phyloP scores from a whole-genome alignment of 1,140 invertebrate genomes.

The Plectrocnemia conspersa region DNA sequence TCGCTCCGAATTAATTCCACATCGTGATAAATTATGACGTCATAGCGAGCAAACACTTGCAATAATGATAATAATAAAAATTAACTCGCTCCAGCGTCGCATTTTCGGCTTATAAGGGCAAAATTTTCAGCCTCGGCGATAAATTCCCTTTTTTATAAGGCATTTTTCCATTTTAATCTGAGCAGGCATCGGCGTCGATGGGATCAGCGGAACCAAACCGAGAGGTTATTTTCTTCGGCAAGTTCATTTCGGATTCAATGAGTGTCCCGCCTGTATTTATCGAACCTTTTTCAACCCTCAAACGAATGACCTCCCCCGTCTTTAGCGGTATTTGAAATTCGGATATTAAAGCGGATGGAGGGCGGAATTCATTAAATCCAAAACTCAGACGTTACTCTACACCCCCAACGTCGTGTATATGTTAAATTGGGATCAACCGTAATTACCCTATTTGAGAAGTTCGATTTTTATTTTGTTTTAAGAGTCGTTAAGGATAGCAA shows the following conservation, averaged over 20 bases:
- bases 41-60: no score
- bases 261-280: constrained; percentile 14
- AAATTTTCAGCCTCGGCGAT: no score
- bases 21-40: no score
- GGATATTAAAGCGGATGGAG: constrained; percentile 10
- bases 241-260: constrained; percentile 16
- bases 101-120: no score
- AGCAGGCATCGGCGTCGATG: constrained; percentile 10
- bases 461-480: no score
- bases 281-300: constrained; percentile 18
- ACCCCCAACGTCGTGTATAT: neutral
- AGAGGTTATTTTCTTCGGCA: constrained; percentile 18
- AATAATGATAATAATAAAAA: no score
- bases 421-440: constrained; percentile 3
- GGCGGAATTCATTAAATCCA: constrained; percentile 11
- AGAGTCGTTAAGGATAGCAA: no score
- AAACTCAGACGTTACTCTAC: constrained; percentile 3
- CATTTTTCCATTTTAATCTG: no score
- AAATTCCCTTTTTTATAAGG: no score
- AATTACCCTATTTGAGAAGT: no score
- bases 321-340: constrained; percentile 6
- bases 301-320: constrained; percentile 4
- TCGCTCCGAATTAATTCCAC: no score
- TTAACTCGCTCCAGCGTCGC: no score
- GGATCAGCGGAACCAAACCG: constrained; percentile 8